Evolutionary conservation across 2,797 vertebrate genomes (phyloP), one percentile per base, ranked within the genome.

Genomic region (Orientallactaga sibirica): DNA sequence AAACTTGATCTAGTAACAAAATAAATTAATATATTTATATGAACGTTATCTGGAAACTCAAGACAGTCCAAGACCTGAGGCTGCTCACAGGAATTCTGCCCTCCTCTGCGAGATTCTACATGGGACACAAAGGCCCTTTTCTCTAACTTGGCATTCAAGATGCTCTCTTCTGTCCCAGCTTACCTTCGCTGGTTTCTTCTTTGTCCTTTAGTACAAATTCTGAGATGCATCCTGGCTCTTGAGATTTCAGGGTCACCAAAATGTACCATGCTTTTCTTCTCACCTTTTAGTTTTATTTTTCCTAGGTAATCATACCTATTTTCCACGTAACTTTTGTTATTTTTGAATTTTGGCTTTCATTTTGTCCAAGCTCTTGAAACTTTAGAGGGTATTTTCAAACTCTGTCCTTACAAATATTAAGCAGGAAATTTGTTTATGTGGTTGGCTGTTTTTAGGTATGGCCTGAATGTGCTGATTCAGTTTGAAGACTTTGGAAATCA

Each of bases 401-500:
- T 16, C 48, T 81, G n/a, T 84, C 6, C 24, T 43, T 43, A 75
- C 77, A 61, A 81, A 27, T 70, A 68, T 91, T 81, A 88, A 52
- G 70, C 11, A 94, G 67, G 7, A 95, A 95, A 78, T 22, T n/a
- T 91, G 3, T 88, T 88, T 83, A 18, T 58, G 77, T 48, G 2
- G 73, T 84, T 88, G 93, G 27, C 66, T 90, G 5, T 70, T 86
- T 82, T 3, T 66, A 99, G 98, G 95, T 98, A 99, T 0, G 99
- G 99, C 62, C 99, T 99, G 97, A 99, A 99, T 97, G 99, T 99
- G 0, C 98, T 99, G 33, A 99, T 99, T 97, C 99, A 99, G 68
- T 99, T 99, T 96, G 99, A 99, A 93, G 99, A 99, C 98, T 99
- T 99, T 91, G 99, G 99, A 27, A 99, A 99, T 98, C 99, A 99